A percentile compares a stretch with the other conserved stretches of the same genome.
These are phyloP conservation scores for Labia minor DNA, from an alignment of 2,888 invertebrate genomes.

Conservation along the genomic window DNA sequence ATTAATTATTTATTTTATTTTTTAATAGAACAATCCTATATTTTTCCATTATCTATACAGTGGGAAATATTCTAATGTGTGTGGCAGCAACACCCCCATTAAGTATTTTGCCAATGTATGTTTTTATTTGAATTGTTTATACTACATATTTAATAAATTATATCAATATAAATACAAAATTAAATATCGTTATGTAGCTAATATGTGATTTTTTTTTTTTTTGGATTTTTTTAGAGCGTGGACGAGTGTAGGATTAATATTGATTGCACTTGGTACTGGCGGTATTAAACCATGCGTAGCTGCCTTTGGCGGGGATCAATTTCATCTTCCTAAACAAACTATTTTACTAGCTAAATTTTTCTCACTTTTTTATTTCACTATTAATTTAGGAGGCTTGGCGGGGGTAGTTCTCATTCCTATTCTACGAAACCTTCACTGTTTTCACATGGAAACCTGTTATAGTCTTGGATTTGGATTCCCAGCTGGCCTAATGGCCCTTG, in stretches of 20 bases:
- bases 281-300: constrained; percentile 94
- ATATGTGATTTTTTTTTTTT: too few relatives aligned
- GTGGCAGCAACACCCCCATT: constrained; percentile 49
- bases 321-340: constrained; percentile 67
- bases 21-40: constrained; percentile 79
- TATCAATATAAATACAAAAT: too few relatives aligned
- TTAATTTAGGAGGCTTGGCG: constrained; percentile 50
- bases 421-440: constrained; percentile 54
- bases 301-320: constrained; percentile 93
- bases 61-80: constrained; percentile 71
- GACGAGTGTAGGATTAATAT: constrained; percentile 53
- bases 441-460: constrained; percentile 58
- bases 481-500: constrained; percentile 54
- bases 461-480: constrained; percentile 69
- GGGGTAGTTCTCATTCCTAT: constrained; percentile 62
- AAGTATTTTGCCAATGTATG: constrained; percentile 47
- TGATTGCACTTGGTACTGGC: constrained; percentile 83
- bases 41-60: constrained; percentile 74
- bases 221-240: constrained; percentile 46
- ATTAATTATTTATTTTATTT: too few relatives aligned
- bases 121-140: constrained; percentile 19
- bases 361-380: constrained; percentile 87
- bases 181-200: too few relatives aligned
- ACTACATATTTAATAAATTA: too few relatives aligned
- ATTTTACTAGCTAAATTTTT: constrained; percentile 73